A percentile compares a stretch with the other conserved stretches of the same genome.
Conservation (phyloP, 2,888 invertebrate species). For the Sesia apiformis region DNA sequence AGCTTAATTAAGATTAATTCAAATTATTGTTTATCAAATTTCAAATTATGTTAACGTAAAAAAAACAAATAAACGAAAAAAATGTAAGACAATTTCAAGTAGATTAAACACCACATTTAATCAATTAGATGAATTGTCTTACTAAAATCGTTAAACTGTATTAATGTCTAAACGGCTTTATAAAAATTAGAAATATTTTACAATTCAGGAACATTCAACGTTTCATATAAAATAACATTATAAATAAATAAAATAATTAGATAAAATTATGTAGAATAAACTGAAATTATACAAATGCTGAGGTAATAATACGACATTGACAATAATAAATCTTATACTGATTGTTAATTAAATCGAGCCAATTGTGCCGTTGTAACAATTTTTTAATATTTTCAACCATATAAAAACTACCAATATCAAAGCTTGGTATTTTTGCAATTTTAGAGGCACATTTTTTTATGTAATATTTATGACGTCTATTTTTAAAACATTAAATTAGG, state of each 20-base stretch:
- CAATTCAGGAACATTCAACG: slow-evolving; percentile 8
- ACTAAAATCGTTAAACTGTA: slow-evolving; percentile 35
- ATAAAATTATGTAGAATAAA: not conserved
- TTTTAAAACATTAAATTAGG: not conserved
- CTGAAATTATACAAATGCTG: not conserved
- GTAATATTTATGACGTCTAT: not conserved
- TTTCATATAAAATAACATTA: slow-evolving; percentile 11
- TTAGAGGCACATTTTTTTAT: not conserved
- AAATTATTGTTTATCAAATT: too few species aligned
- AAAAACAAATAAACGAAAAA: too few species aligned
- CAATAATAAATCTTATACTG: not conserved
- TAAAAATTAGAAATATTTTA: not conserved
- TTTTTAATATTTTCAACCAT: not conserved
- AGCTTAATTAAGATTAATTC: too few species aligned
- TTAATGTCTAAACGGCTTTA: slow-evolving; percentile 20
- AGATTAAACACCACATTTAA: too few species aligned
- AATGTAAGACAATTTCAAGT: too few species aligned
- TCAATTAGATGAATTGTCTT: not conserved
- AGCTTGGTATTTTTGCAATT: not conserved
- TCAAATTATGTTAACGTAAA: too few species aligned
- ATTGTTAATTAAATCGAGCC: not conserved
- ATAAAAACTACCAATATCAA: not conserved
- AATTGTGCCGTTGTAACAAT: not conserved
- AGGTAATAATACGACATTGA: not conserved
- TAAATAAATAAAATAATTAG: slow-evolving; percentile 22